A percentile compares a stretch with the other conserved stretches of the same genome.
These are phyloP conservation scores for Cryptotis parvus DNA, from an alignment of 2,113 vertebrate genomes.

Conservation along the genomic window DNA sequence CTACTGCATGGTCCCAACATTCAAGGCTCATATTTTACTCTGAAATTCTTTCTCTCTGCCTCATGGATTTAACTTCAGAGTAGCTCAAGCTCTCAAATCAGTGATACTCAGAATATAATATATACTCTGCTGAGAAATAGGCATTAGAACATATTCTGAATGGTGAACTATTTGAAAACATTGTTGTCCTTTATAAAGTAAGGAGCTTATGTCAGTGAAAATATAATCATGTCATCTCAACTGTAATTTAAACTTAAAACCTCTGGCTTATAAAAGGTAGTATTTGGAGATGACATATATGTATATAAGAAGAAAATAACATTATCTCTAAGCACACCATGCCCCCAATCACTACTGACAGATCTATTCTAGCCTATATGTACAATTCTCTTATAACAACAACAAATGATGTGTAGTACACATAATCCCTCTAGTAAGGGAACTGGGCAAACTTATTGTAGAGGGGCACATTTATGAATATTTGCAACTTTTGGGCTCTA, in stretches of 20 bases:
- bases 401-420: not conserved
- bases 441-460: not conserved
- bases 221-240: no score
- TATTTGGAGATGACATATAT: not conserved
- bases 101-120: not conserved
- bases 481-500: not conserved
- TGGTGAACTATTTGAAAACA: not conserved
- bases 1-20: not conserved
- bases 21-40: not conserved
- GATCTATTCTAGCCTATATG: not conserved
- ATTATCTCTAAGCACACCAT: not conserved
- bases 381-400: not conserved
- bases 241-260: not conserved
- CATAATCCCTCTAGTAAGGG: not conserved
- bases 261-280: not conserved
- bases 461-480: not conserved
- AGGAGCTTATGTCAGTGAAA: not conserved
- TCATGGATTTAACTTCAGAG: not conserved
- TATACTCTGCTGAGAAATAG: not conserved
- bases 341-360: not conserved
- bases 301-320: not conserved
- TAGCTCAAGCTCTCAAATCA: constrained; percentile 30
- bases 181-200: constrained; percentile 39
- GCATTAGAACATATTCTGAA: not conserved
- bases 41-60: not conserved